A percentile compares a stretch with the other conserved stretches of the same genome.
Conservation (phyloP, 2,113 vertebrate species). For the Aphyosemion australe region DNA sequence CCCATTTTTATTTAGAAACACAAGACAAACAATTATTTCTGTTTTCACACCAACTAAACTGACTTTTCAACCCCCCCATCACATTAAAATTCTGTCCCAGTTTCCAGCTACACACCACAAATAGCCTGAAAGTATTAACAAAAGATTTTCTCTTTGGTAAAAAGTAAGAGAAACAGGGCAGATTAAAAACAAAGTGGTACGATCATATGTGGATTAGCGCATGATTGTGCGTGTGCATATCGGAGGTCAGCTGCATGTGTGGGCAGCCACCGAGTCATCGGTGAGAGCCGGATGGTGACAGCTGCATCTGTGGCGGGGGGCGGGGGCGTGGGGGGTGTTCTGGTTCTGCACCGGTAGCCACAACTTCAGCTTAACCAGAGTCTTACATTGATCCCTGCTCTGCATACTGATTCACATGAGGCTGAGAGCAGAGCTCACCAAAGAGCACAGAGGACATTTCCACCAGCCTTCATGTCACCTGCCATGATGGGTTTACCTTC, state of each 20-base stretch:
- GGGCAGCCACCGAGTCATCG: constrained; percentile 42
- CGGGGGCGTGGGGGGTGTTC: constrained; percentile 1
- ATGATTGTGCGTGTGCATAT: constrained; percentile 39
- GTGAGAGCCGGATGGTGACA: constrained; percentile 64
- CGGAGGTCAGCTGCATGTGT: constrained; percentile 50
- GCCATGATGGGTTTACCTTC: neutral
- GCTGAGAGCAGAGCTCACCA: neutral
- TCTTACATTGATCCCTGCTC: constrained; percentile 73
- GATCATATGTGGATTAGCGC: constrained; percentile 68
- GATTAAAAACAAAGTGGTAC: constrained; percentile 70
- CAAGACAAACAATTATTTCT: too few relatives aligned
- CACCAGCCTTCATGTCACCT: neutral
- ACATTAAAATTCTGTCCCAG: too few relatives aligned
- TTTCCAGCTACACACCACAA: too few relatives aligned
- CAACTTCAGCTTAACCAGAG: constrained; percentile 63
- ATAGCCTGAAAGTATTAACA: too few relatives aligned
- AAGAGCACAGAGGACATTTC: constrained; percentile 1
- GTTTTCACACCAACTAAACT: too few relatives aligned
- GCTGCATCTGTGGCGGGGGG: constrained; percentile 52
- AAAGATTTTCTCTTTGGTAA: neutral
- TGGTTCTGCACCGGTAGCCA: constrained; percentile 43
- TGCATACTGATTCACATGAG: constrained; percentile 32
- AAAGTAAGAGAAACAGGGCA: neutral
- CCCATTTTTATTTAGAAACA: too few relatives aligned
- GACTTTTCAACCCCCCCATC: too few relatives aligned